Percentiles rank a stretch among this genome's conserved stretches.
Evolutionary conservation across 2,113 vertebrate species (phyloP).

Genomic region (Nyctibius bracteatus): DNA sequence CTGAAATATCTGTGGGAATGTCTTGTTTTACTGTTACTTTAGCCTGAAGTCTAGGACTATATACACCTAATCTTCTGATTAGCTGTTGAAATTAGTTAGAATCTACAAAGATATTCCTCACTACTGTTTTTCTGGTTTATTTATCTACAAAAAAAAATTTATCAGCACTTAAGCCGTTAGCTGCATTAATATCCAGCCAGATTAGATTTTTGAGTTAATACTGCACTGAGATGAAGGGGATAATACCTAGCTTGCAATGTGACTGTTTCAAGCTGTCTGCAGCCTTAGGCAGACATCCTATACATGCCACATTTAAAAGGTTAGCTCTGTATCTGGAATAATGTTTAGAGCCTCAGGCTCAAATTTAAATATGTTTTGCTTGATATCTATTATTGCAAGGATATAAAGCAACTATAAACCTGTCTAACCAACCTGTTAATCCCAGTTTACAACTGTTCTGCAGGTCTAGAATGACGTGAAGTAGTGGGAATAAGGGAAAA

Average conservation of each 20-base stretch:
- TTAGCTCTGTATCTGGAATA: slow-evolving; percentile 20
- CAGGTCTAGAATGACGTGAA: neutral
- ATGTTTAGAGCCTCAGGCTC: neutral
- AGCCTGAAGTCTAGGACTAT: neutral
- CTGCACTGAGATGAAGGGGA: neutral
- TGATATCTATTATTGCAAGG: neutral
- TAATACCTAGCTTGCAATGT: neutral
- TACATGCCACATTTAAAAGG: slow-evolving; percentile 1
- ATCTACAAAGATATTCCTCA: neutral
- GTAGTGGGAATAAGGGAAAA: neutral
- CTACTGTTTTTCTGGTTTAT: neutral
- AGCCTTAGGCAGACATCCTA: neutral
- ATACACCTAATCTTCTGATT: neutral
- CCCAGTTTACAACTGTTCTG: neutral
- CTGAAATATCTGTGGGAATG: neutral
- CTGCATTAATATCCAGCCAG: neutral
- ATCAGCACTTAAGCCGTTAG: neutral
- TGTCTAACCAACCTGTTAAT: neutral
- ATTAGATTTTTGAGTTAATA: neutral
- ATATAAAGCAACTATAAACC: slow-evolving; percentile 18
- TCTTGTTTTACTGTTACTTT: neutral
- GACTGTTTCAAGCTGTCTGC: neutral
- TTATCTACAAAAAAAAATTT: neutral
- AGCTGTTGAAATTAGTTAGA: neutral
- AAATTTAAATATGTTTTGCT: slow-evolving; percentile 31